Conservation (phyloP, 2,888 invertebrate species). For the Drosophila nr. perissopoda region DNA sequence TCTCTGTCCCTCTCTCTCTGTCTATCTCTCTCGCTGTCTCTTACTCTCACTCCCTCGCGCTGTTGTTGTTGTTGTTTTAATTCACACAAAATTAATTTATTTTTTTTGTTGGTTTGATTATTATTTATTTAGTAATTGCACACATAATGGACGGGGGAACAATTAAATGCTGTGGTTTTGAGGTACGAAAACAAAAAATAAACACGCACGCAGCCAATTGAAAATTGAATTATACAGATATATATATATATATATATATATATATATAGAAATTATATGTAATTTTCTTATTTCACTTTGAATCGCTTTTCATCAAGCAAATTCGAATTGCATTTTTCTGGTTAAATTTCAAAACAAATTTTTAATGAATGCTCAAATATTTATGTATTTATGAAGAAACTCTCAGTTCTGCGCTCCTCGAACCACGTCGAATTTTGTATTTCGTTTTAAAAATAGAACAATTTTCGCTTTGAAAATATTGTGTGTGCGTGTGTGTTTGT, state of each 20-base stretch:
- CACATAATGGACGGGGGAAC: slow-evolving; percentile 56
- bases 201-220: slow-evolving; percentile 33
- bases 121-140: slow-evolving; percentile 74
- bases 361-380: slow-evolving; percentile 49
- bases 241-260: neutral
- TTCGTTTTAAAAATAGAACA: slow-evolving; percentile 58
- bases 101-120: slow-evolving; percentile 39
- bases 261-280: slow-evolving; percentile 5
- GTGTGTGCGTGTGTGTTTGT: slow-evolving; percentile 23
- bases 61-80: slow-evolving; percentile 46
- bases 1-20: slow-evolving; percentile 12
- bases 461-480: slow-evolving; percentile 53
- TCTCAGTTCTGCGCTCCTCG: slow-evolving; percentile 35
- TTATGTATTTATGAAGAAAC: slow-evolving; percentile 26
- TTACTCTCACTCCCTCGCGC: slow-evolving; percentile 26
- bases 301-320: slow-evolving; percentile 21
- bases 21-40: slow-evolving; percentile 15
- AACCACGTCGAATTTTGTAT: slow-evolving; percentile 31
- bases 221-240: slow-evolving; percentile 19
- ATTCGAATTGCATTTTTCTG: slow-evolving; percentile 42
- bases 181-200: slow-evolving; percentile 10
- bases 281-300: slow-evolving; percentile 22
- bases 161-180: slow-evolving; percentile 62
- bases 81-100: slow-evolving; percentile 68
- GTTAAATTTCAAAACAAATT: slow-evolving; percentile 33